Base-by-base conservation (phyloP, 2,113 vertebrate genomes). In the Furnarius figulus region DNA sequence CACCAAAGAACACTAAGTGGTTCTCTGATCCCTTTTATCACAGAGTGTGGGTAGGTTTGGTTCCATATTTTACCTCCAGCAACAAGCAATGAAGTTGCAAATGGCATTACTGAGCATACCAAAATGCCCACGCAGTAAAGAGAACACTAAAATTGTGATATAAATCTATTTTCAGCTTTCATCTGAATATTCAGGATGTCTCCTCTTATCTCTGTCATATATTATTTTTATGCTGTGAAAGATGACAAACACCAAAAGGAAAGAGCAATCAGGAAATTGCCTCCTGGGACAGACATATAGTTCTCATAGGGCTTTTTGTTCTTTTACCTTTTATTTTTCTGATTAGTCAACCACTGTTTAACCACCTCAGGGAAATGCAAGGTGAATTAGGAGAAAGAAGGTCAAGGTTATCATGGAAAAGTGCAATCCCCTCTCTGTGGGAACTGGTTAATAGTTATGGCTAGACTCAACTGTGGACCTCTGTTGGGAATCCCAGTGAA, bases 401-500 rank as follows among this genome's bases (percentile, higher is more conserved):
- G 62, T 65, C 73, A 85, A 85, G 35, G 86, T 61, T 65, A 91
- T 90, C 35, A 50, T 40, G 78, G 85, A 94, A 89, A 79, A 96
- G 30, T 80, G 78, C 70, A 71, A 70, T 56, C 35, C 37, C 13
- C 31, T 20, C 50, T 84, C 53, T 62, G 30, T 46, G 44, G 58
- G 55, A 88, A 39, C 9, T 3, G 2, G 28, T 70, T 93, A 84
- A 88, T 58, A 84, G 59, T 44, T 17, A 87, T 5, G 40, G 56
- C 59, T 52, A 71, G 56, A 58, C 63, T 75, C n/a, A 50, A 53
- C 55, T 24, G 10, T 3, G 46, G 59, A 78, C 56, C 62, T 68
- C 80, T 93, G 16, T 21, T 92, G 87, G 73, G 75, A 94, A 94
- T 93, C 68, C 72, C 47, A 58, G 12, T 37, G 89, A 97, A 95